Percentiles rank a stretch among this genome's conserved stretches.
These are phyloP conservation scores for Caenorhabditis remanei DNA, from an alignment of 1,140 invertebrate species.

Conservation along the genomic window DNA sequence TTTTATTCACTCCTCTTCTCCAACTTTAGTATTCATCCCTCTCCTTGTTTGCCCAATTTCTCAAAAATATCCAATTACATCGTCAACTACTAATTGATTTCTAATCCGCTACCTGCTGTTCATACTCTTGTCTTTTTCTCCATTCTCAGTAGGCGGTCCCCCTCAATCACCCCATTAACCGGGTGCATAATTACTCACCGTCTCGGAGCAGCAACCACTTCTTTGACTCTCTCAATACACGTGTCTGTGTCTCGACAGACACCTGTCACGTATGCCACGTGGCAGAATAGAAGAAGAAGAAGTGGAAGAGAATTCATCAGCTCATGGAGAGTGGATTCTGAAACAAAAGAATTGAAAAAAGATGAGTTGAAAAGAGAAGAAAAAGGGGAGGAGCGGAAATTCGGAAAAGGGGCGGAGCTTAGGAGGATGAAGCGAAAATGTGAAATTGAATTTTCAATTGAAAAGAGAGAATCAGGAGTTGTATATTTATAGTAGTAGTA, in stretches of 20 bases:
- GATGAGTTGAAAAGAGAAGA: not conserved
- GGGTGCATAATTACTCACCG: conserved; percentile 31
- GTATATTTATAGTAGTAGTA: too few relatives aligned
- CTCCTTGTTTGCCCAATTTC: not conserved
- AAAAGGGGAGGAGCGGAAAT: not conserved
- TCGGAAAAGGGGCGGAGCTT: not conserved
- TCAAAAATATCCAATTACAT: conserved; percentile 15
- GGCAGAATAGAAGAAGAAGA: conserved; percentile 29
- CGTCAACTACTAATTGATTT: conserved; percentile 1
- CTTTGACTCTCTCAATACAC: conserved; percentile 54
- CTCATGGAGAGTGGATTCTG: not conserved
- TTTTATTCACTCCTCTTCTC: not conserved
- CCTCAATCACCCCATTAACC: not conserved
- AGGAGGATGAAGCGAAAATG: not conserved
- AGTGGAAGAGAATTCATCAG: not conserved
- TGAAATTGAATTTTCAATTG: not conserved
- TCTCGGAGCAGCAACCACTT: conserved; percentile 55
- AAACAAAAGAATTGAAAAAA: conserved; percentile 15
- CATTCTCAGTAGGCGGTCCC: conserved; percentile 32
- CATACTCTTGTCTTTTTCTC: not conserved
- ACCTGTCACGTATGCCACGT: conserved; percentile 3
- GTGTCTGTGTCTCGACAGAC: conserved; percentile 54
- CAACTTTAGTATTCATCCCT: not conserved
- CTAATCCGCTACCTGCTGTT: conserved; percentile 49
- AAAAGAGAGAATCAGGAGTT: too few relatives aligned